Conservation (phyloP, 2,888 invertebrate genomes). For the Dinocampus coccinellae region DNA sequence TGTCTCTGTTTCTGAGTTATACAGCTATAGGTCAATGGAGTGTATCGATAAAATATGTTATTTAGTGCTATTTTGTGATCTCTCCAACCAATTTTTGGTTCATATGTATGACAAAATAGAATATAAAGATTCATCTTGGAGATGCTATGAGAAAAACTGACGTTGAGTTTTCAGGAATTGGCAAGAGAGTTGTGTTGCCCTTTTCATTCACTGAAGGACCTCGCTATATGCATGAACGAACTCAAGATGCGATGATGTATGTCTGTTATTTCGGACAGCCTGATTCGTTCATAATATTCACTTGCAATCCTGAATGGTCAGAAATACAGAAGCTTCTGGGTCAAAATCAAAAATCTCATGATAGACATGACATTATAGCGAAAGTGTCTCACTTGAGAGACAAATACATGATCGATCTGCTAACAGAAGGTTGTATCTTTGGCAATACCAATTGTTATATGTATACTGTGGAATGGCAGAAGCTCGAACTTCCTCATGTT, state of each 20-base stretch:
- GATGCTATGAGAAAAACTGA: constrained; percentile 53
- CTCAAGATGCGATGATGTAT: constrained; percentile 56
- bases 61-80: no score
- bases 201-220: constrained; percentile 51
- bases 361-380: no score
- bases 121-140: constrained; percentile 57
- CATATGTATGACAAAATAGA: constrained; percentile 66
- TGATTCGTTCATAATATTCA: constrained; percentile 27
- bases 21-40: no score
- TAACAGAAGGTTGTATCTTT: constrained; percentile 47
- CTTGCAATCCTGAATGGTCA: no score
- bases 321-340: no score
- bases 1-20: no score
- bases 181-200: constrained; percentile 55
- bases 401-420: constrained; percentile 39
- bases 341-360: no score
- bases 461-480: constrained; percentile 57
- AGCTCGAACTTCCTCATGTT: constrained; percentile 55
- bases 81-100: constrained; percentile 61
- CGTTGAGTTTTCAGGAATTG: constrained; percentile 47
- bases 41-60: no score
- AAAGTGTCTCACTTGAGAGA: constrained; percentile 47
- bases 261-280: constrained; percentile 50
- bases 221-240: no score
- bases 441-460: constrained; percentile 51